phyloP scores from a whole-genome alignment of 2,797 vertebrate species.

The Gouania willdenowi region DNA sequence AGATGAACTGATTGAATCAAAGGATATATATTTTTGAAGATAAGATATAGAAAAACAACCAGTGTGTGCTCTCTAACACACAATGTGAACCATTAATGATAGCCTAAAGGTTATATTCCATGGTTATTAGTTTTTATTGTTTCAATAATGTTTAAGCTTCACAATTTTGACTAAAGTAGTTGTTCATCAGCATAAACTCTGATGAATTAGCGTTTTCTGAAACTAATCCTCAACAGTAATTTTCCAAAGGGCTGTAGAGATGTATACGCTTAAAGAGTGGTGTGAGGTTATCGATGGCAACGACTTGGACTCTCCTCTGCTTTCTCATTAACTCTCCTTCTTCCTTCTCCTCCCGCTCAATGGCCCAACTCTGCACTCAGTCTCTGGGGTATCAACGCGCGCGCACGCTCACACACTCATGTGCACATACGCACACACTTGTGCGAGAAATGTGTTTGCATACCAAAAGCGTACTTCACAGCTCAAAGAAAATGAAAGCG shows the following conservation, averaged over 20 bases:
- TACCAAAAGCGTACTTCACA: conserved; percentile 66
- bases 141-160: no score
- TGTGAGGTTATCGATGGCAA: conserved; percentile 56
- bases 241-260: conserved; percentile 38
- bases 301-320: conserved; percentile 38
- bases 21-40: no score
- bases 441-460: conserved; percentile 58
- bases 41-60: no score
- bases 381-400: conserved; percentile 49
- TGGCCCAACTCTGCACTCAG: conserved; percentile 53
- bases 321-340: conserved; percentile 66
- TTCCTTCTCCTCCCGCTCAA: conserved; percentile 45
- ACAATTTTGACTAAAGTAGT: no score
- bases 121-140: no score
- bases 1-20: no score
- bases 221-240: conserved; percentile 26
- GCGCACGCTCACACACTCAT: not conserved
- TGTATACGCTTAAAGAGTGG: conserved; percentile 34
- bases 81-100: no score
- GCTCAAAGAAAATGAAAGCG: conserved; percentile 61
- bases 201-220: conserved; percentile 38
- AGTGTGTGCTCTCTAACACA: no score
- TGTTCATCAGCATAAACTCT: conserved; percentile 20
- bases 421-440: conserved; percentile 2
- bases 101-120: no score